These are phyloP conservation scores for Micrasema longulum DNA, from an alignment of 1,140 invertebrate genomes.

Conservation along the genomic window DNA sequence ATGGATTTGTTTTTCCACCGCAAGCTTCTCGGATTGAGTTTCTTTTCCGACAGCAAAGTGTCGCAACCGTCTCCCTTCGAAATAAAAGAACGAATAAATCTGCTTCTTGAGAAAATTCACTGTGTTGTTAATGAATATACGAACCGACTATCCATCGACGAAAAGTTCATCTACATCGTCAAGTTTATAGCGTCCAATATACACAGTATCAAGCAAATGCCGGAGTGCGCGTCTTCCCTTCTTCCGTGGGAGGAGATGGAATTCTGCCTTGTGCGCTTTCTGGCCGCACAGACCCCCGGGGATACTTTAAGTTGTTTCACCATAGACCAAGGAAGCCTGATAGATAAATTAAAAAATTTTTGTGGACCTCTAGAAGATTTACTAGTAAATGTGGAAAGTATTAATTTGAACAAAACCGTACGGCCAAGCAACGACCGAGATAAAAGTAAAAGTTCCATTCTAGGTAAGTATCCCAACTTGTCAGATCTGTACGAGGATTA, in stretches of 20 bases:
- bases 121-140: not conserved
- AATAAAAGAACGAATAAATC: not conserved
- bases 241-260: slow-evolving; percentile 9
- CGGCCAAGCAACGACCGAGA: not conserved
- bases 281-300: not conserved
- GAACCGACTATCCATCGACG: not conserved
- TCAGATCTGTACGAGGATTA: not conserved
- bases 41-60: not conserved
- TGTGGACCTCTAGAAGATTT: not conserved
- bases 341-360: not conserved
- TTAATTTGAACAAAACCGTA: not conserved
- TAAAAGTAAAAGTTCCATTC: not conserved
- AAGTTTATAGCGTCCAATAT: slow-evolving; percentile 11
- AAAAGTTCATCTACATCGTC: not conserved
- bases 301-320: not conserved
- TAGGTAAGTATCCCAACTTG: not conserved
- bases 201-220: not conserved
- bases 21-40: not conserved
- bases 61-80: not conserved
- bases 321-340: not conserved
- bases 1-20: not conserved
- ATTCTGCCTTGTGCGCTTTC: slow-evolving; percentile 7
- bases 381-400: not conserved
- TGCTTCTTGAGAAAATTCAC: not conserved
- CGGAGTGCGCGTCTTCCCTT: not conserved